phyloP scores from a whole-genome alignment of 2,888 invertebrate genomes.

The Crossocerus cetratus region DNA sequence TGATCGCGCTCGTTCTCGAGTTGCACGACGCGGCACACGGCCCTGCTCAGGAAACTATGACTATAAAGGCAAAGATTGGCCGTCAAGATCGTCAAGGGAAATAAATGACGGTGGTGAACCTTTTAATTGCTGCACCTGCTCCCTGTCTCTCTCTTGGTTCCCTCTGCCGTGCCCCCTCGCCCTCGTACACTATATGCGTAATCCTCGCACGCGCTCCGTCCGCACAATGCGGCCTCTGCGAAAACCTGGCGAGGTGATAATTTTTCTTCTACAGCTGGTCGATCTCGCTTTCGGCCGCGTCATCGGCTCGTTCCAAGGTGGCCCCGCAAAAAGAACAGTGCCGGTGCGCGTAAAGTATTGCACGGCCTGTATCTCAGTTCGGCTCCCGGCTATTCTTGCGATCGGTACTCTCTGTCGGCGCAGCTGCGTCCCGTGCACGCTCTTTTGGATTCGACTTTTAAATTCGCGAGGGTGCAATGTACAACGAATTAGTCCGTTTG shows the following conservation, averaged over 20 bases:
- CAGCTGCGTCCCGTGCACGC: too few species aligned
- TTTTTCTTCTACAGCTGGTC: constrained; percentile 67
- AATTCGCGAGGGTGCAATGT: too few species aligned
- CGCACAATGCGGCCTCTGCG: constrained; percentile 31
- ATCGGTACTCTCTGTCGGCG: too few species aligned
- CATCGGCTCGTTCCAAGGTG: constrained; percentile 35
- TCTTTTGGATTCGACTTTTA: too few species aligned
- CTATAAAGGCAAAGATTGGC: constrained; percentile 64
- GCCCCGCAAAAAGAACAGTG: constrained; percentile 11
- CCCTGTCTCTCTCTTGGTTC: neutral
- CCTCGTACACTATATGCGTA: too few species aligned
- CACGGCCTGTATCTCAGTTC: too few species aligned
- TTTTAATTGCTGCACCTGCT: constrained; percentile 74
- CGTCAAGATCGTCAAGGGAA: constrained; percentile 64
- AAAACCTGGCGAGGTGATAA: constrained; percentile 55
- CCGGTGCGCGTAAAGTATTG: too few species aligned
- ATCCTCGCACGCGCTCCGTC: too few species aligned
- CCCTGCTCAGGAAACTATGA: constrained; percentile 61
- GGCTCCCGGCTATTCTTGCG: too few species aligned
- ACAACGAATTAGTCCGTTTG: too few species aligned
- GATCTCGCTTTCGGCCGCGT: constrained; percentile 53
- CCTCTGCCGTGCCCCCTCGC: too few species aligned
- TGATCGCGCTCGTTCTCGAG: constrained; percentile 20
- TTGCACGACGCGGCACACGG: constrained; percentile 16
- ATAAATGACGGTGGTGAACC: constrained; percentile 67